A percentile compares a stretch with the other conserved stretches of the same genome.
phyloP scores from a whole-genome alignment of 2,113 vertebrate genomes.

The Neolamprologus tretocephalus region DNA sequence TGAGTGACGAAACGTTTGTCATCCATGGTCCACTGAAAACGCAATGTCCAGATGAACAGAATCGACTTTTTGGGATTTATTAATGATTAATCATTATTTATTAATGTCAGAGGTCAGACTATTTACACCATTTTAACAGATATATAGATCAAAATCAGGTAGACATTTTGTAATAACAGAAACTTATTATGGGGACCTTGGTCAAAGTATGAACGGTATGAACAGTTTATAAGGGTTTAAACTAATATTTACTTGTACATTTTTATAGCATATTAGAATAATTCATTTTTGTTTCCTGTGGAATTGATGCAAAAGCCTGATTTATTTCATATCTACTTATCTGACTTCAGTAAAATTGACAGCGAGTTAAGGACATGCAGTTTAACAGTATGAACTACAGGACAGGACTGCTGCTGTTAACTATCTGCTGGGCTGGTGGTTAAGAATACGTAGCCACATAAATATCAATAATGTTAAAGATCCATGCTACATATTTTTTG shows the following conservation, averaged over 20 bases:
- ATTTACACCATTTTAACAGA: not conserved
- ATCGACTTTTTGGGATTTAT: rapidly evolving
- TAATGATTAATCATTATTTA: not conserved
- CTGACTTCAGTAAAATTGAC: not conserved
- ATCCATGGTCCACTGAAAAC: not conserved
- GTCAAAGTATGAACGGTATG: rapidly evolving
- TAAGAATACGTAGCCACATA: not conserved
- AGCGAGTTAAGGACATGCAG: not conserved
- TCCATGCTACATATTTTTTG: rapidly evolving
- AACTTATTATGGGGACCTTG: not conserved
- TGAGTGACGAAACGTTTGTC: not conserved
- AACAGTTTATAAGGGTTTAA: not conserved
- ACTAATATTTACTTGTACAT: not conserved
- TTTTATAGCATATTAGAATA: not conserved
- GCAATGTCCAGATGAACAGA: not conserved
- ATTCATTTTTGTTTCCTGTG: not conserved
- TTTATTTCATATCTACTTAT: rapidly evolving
- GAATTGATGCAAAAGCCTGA: not conserved
- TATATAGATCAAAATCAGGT: not conserved
- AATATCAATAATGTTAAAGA: not conserved
- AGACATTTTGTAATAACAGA: not conserved
- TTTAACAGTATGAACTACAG: not conserved
- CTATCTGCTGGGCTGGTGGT: not conserved
- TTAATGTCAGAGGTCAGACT: not conserved
- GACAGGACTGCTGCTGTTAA: not conserved